Percentiles rank a stretch among this genome's conserved stretches.
These are phyloP conservation scores for Cinclus cinclus DNA, from an alignment of 2,113 vertebrate genomes.

Conservation along the genomic window DNA sequence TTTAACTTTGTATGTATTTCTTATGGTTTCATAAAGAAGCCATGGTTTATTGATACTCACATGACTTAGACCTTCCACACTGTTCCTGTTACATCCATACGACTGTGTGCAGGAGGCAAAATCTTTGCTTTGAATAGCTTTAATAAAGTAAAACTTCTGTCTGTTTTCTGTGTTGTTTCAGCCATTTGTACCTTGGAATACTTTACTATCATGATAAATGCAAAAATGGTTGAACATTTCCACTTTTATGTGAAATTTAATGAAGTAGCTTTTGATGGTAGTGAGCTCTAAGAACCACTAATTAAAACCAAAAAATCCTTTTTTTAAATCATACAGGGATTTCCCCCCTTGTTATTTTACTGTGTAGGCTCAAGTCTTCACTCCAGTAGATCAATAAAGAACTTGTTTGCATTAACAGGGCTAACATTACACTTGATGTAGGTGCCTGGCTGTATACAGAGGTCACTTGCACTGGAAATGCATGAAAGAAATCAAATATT, in stretches of 20 bases:
- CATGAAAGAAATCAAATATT: slow-evolving; percentile 64
- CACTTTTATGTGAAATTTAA: background rate
- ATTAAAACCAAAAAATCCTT: background rate
- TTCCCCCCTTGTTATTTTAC: background rate
- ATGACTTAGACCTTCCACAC: background rate
- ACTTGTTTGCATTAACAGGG: slow-evolving; percentile 65
- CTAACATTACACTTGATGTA: slow-evolving; percentile 59
- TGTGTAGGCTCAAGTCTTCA: slow-evolving; percentile 14
- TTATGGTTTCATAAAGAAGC: background rate
- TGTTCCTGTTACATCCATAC: background rate
- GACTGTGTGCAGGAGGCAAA: background rate
- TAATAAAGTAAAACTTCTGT: background rate
- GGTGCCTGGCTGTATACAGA: slow-evolving; percentile 43
- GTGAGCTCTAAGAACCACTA: background rate
- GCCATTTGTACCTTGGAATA: background rate
- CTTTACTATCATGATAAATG: background rate
- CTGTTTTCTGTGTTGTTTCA: background rate
- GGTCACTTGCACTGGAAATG: slow-evolving; percentile 56
- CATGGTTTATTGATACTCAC: background rate
- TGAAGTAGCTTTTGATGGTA: background rate
- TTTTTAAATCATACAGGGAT: background rate
- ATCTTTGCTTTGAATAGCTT: background rate
- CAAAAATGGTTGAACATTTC: background rate
- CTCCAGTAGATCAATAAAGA: slow-evolving; percentile 47
- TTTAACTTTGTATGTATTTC: background rate